phyloP scores from a whole-genome alignment of 1,140 invertebrate genomes.

The Plodia interpunctella region DNA sequence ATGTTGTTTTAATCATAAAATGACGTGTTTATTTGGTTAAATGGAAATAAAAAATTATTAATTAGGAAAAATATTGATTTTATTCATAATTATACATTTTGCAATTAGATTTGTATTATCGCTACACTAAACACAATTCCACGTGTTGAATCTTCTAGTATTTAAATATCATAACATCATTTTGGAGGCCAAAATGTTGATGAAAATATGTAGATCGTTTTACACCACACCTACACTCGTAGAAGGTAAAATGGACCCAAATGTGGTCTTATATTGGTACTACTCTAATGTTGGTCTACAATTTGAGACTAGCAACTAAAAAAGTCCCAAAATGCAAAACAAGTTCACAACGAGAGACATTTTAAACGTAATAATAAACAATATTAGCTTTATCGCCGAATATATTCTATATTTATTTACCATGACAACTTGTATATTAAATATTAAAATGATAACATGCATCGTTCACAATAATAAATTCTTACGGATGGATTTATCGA shows the following conservation, averaged over 20 bases:
- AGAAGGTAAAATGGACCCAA: constrained; percentile 21
- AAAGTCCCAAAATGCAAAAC: not conserved
- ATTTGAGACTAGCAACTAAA: not conserved
- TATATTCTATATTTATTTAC: constrained; percentile 5
- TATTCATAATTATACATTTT: not conserved
- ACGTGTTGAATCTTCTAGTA: not conserved
- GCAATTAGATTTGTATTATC: not conserved
- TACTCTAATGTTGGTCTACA: not conserved
- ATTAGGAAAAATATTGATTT: constrained; percentile 1
- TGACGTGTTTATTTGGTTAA: not conserved
- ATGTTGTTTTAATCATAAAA: constrained; percentile 32
- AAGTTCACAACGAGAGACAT: not conserved
- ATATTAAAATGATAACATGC: not conserved
- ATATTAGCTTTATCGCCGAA: not conserved
- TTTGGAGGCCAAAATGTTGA: not conserved
- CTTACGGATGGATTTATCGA: constrained; percentile 1
- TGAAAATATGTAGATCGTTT: not conserved
- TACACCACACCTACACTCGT: not conserved
- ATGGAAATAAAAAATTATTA: not conserved
- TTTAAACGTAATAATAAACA: not conserved
- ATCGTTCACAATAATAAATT: constrained; percentile 3
- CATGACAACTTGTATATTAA: no score
- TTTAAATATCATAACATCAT: not conserved
- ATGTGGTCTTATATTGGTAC: constrained; percentile 12
- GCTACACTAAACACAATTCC: not conserved